Percentiles rank a stretch among this genome's conserved stretches.
These are phyloP conservation scores for Tetrao urogallus DNA, from an alignment of 2,113 vertebrate species.

Conservation along the genomic window DNA sequence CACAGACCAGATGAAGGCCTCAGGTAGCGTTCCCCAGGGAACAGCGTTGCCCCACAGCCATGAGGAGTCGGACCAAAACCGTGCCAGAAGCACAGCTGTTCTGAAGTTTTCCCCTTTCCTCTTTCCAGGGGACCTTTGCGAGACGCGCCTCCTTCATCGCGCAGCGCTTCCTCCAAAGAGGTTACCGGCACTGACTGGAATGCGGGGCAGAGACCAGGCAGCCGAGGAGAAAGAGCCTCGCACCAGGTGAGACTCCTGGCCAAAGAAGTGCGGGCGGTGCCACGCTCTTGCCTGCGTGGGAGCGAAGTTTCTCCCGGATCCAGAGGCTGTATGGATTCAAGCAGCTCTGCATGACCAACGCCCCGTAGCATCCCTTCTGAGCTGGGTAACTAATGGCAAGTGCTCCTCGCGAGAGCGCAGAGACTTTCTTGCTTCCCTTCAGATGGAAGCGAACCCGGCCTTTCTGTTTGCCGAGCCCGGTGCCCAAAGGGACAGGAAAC, in stretches of 20 bases:
- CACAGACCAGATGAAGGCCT: not conserved
- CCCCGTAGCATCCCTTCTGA: not conserved
- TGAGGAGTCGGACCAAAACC: not conserved
- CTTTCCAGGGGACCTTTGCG: not conserved
- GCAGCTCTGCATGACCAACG: fast-evolving
- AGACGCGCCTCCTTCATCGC: not conserved
- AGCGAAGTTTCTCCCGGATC: not conserved
- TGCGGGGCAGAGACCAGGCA: not conserved
- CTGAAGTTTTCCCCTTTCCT: not conserved
- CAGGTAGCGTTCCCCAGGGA: not conserved
- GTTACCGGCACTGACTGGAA: not conserved
- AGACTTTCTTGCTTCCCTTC: not conserved
- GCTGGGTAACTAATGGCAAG: not conserved
- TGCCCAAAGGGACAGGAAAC: not conserved
- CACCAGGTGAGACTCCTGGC: not conserved
- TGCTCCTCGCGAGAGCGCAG: not conserved
- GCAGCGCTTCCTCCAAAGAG: not conserved
- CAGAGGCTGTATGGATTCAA: not conserved
- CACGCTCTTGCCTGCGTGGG: not conserved
- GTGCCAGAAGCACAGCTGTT: not conserved
- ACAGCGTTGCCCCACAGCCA: not conserved
- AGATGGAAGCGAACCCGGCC: no score
- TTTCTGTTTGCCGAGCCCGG: not conserved
- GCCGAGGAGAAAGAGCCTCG: not conserved
- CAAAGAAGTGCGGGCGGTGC: not conserved